Evolutionary conservation across 1,140 invertebrate genomes (phyloP), one percentile per base, ranked within the genome.

Genomic region (Bombus waltoni): DNA sequence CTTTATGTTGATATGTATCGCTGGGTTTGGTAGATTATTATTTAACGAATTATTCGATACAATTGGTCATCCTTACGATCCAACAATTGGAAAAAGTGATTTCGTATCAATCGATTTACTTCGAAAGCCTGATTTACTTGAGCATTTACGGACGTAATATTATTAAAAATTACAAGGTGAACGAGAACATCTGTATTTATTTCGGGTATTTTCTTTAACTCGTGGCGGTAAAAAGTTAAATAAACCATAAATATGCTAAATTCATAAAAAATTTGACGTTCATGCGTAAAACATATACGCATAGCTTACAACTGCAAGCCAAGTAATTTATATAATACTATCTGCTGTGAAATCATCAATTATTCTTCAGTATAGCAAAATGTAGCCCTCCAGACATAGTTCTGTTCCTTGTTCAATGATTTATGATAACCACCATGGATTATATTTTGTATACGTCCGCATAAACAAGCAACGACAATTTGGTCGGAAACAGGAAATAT

Each of bases 261-360:
- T 62, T 62, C 28, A 13, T n/a, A 13, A n/a, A 62, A 11, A 62
- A n/a, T 62, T 10, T 15, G n/a, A 15, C 22, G 22, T 47, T 62
- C 40, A 53, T 22, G 47, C 47, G 18, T 53, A 53, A 6, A 22
- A 18, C 18, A 22, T 53, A 18, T 18, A 53, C 18, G 47, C 47
- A 2, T 53, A 53, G 6, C 47, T 53, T 53, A 53, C 47, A 53
- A 22, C 47, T 22, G 11, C 38, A 32, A 38, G 40, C 47, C 32
- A 59, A 47, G 79, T 28, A 35, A 78, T 81, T 81, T 80, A n/a
- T 88, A 28, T 66, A 83, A 87, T 70, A 62, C 53, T 13, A 80
- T 32, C 53, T 28, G 59, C n/a, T 22, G 65, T 32, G 59, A 57
- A 72, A 87, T 84, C 65, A 78, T n/a, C 32, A 32, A 28, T 40